Evolutionary conservation across 2,113 vertebrate genomes (phyloP), one percentile per base, ranked within the genome.

Genomic region (Mohoua ochrocephala): DNA sequence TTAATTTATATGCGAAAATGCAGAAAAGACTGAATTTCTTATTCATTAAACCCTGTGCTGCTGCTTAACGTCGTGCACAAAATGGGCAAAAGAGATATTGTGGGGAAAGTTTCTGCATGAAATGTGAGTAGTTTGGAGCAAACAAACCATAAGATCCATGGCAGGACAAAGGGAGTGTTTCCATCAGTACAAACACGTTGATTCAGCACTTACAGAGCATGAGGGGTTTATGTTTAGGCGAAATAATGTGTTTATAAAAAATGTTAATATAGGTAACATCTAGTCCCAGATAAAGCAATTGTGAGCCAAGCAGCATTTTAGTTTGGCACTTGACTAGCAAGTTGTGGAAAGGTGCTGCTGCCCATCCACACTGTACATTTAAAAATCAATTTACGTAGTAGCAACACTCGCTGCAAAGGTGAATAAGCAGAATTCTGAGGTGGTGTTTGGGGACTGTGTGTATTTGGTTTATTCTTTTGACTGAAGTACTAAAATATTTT

Each of bases 91-190:
- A 37, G 6, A 17, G 23, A 11, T n/a, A 57, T n/a, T 74, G 10
- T 57, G 31, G 28, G 15, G 53, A 13, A 64, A 60, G 35, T 71
- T 86, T 68, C 13, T 30, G 63, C 42, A 28, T 1, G 4, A 42
- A 60, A 60, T 28, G 3, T 33, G 42, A 28, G 22, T 37, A 45
- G 31, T 45, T 70, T 81, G 45, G 28, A 80, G 39, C 64, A 92
- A 61, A 33, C 4, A 33, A 75, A 53, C 8, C 10, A 8, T 35
- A 15, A 33, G 9, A 0, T 9, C 28, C 60, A 22, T 0, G 5
- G 2, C 47, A 68, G 26, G n/a, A 27, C 26, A 50, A 24, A 84
- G 33, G 5, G 37, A 22, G 57, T 23, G 8, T 41, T 88, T 69
- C 41, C 33, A 56, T 37, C 45, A 45, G 27, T 31, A 13, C 31